Base-by-base conservation (phyloP, 2,888 invertebrate genomes). In the Hemicrepidius hirtus region DNA sequence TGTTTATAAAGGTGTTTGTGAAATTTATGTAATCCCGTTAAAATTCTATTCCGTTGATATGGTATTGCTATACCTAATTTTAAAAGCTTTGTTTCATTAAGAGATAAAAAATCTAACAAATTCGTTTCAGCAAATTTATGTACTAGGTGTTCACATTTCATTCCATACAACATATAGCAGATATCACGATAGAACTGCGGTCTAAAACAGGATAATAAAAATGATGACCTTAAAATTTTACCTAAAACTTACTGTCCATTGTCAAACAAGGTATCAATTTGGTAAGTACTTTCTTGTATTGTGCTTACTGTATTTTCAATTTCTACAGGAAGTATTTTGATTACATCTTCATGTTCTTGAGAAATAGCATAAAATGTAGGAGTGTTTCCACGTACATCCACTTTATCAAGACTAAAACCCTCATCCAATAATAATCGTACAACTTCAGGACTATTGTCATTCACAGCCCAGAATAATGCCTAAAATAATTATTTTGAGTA, bases 391-490 rank as follows among this genome's bases (percentile, higher is more conserved):
- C 87, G 84, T 73, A 87, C 85, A 84, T 92, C 92, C 9, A 84
- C 85, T 79, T 89, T 87, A 12, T 84, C 84, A 55, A 86, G 80
- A 73, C 89, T 86, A 12, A 90, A 90, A n/a, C 88, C 88, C 57
- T 86, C 83, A 16, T 87, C 83, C 63, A 92, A 84, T 0, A 93
- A 86, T 75, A 89, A 81, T 82, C 89, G 86, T 16, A 91, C 85
- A 67, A 90, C 87, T 68, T 90, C 88, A 13, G 86, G 81, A 77
- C 89, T 87, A 78, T 91, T 91, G 76, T 87, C 87, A 77, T 88
- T 87, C 9, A 88, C 89, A 59, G 92, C 91, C 89, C 91, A 91
- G 83, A 91, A 91, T 60, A 92, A 79, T 50, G 91, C 91, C 92
- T 92, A 85, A 4, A 67, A 64, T 21, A 24, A 24, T 21, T 32